Conservation (phyloP, 30 jellyfish, hydroid and myxozoan genomes). For the Hydractinia echinata region DNA sequence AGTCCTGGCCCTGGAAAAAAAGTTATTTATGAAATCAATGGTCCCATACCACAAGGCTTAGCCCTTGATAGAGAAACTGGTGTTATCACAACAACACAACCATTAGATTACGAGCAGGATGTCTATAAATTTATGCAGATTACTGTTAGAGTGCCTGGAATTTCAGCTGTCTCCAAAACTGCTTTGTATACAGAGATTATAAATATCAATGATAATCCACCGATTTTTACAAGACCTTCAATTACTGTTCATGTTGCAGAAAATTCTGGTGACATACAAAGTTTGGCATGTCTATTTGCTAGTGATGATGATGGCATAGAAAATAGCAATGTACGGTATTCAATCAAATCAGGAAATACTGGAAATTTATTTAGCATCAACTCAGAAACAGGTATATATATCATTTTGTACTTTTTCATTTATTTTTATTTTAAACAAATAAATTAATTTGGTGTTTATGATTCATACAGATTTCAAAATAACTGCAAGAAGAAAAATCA, state of each 20-base stretch:
- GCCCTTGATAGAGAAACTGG: constrained; percentile 61
- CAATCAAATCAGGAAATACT: constrained; percentile 70
- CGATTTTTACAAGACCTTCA: constrained; percentile 60
- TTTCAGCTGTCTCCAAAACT: constrained; percentile 39
- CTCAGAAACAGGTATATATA: constrained; percentile 65
- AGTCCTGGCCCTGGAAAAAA: constrained; percentile 52
- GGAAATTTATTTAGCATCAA: constrained; percentile 72
- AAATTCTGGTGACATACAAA: constrained; percentile 81
- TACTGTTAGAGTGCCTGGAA: constrained; percentile 53
- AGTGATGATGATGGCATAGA: constrained; percentile 74
- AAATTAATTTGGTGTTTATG: neutral
- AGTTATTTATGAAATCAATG: constrained; percentile 39
- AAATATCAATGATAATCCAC: constrained; percentile 74
- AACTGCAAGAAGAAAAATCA: too few relatives aligned
- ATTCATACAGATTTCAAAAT: too few relatives aligned
- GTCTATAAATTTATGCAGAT: constrained; percentile 45
- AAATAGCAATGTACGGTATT: constrained; percentile 35
- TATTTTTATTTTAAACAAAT: neutral
- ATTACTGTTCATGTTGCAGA: constrained; percentile 58
- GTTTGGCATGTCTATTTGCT: constrained; percentile 83
- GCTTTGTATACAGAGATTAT: constrained; percentile 28
- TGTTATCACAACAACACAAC: constrained; percentile 57
- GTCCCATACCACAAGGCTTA: constrained; percentile 49
- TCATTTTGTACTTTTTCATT: neutral
- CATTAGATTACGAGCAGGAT: constrained; percentile 58